These are phyloP conservation scores for Villa cingulata DNA, from an alignment of 2,888 invertebrate species.

Conservation along the genomic window DNA sequence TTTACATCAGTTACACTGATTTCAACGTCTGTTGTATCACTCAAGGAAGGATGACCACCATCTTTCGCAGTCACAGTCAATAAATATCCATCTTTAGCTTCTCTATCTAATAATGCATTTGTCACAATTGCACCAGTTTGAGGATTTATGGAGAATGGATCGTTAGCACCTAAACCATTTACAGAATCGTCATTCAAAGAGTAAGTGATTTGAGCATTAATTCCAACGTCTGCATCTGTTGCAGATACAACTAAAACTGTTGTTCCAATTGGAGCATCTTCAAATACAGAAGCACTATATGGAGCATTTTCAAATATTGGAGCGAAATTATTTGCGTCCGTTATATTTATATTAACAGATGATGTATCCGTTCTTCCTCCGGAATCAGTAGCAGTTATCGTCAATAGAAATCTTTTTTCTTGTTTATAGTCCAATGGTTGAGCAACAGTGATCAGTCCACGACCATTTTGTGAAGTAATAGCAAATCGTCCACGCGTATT, in stretches of 20 bases:
- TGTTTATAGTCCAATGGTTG: conserved; percentile 87
- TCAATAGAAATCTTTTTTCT: conserved; percentile 75
- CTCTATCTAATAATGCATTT: conserved; percentile 71
- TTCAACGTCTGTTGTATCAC: conserved; percentile 91
- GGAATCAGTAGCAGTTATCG: conserved; percentile 76
- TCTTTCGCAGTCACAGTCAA: conserved; percentile 87
- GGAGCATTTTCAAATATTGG: conserved; percentile 90
- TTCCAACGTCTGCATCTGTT: conserved; percentile 85
- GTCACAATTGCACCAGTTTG: conserved; percentile 90
- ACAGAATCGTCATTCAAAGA: conserved; percentile 54
- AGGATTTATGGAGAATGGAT: conserved; percentile 76
- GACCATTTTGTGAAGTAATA: conserved; percentile 78
- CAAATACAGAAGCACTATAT: conserved; percentile 78
- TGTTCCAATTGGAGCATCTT: conserved; percentile 83
- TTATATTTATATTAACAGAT: conserved; percentile 80
- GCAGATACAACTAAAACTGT: conserved; percentile 87
- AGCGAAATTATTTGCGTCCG: conserved; percentile 88
- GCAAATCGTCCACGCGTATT: conserved; percentile 77
- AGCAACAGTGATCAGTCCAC: conserved; percentile 74
- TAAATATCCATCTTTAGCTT: conserved; percentile 65
- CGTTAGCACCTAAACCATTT: conserved; percentile 43
- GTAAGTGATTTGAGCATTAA: conserved; percentile 82
- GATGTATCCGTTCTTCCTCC: conserved; percentile 80
- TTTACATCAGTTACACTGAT: conserved; percentile 92
- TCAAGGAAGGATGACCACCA: conserved; percentile 78